Base-by-base conservation (phyloP, 2,113 vertebrate species). In the Delphinapterus leucas region DNA sequence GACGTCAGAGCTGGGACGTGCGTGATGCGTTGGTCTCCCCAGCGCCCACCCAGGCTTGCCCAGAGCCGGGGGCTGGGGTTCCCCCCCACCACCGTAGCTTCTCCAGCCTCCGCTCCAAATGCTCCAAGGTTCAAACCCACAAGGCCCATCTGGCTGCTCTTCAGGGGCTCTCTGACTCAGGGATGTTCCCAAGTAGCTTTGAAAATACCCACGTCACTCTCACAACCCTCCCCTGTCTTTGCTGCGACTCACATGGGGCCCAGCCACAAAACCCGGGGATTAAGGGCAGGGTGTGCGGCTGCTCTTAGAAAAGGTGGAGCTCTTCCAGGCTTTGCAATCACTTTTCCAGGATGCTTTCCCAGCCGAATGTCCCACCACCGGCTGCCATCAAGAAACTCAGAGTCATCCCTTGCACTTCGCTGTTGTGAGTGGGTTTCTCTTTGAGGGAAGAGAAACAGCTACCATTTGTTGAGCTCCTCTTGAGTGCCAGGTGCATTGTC, bases 11-110 rank as follows among this genome's bases (percentile, higher is more conserved):
- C 26, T 33, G 47, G 8, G 7, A 49, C 4, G 0, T 3, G 53
- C 4, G 36, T 76, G 73, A 76, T 26, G 41, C 17, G 8, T 76
- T 31, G 26, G 44, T 49, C 15, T 47, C 15, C 73, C 8, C 4
- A 9, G 4, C 0, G 0, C 73, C 68, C 12, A 36, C 13, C 0
- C 25, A 31, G 60, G 13, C 13, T 53, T 68, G 36, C 0, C 0
- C 49, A n/a, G 44, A 36, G 33, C 0, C 0, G 25, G 25, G 33
- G 4, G 3, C 26, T 33, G 49, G 79, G 80, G 31, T 33, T 90
- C 28, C 74, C 28, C 10, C 44, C 44, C 44, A 44, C 8, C 44
- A 68, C 0, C 1, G 13, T 7, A 31, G 33, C 70, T 92, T 58
- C 68, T 80, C 36, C 74, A 55, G 58, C 88, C 47, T 49, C 55